phyloP scores from a whole-genome alignment of 2,888 invertebrate species.

The Pachymerium ferrugineum region DNA sequence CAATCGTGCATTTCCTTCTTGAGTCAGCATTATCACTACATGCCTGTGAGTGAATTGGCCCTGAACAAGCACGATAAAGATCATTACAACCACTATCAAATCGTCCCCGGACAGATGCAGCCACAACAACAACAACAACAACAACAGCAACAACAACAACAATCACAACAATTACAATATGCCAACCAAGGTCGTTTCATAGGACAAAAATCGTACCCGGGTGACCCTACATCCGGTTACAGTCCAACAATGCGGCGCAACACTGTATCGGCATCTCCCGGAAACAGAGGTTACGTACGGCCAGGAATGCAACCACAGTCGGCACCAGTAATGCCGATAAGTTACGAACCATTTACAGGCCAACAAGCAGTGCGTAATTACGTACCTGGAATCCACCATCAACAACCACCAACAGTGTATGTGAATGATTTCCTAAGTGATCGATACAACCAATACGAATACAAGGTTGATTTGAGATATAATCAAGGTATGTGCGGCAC shows the following conservation, averaged over 20 bases:
- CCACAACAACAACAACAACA: not conserved
- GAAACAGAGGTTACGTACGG: not conserved
- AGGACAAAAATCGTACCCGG: not conserved
- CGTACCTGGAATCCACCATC: not conserved
- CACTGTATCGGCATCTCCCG: not conserved
- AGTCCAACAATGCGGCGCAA: not conserved
- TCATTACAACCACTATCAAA: not conserved
- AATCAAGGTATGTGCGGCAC: conserved; percentile 28
- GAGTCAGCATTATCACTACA: not conserved
- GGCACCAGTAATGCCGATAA: not conserved
- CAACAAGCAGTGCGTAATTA: not conserved
- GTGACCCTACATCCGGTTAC: not conserved
- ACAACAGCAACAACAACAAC: no score
- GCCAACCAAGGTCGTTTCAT: not conserved
- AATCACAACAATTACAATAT: not conserved
- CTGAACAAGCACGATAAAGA: not conserved
- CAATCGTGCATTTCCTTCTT: not conserved
- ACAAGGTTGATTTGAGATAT: not conserved
- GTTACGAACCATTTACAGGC: not conserved
- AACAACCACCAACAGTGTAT: not conserved
- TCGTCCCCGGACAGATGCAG: not conserved
- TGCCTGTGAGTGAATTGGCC: not conserved
- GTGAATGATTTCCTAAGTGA: not conserved
- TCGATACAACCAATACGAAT: not conserved
- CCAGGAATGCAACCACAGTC: not conserved